A percentile compares a stretch with the other conserved stretches of the same genome.
Conservation (phyloP, 2,888 invertebrate species). For the Gortyna flavago region DNA sequence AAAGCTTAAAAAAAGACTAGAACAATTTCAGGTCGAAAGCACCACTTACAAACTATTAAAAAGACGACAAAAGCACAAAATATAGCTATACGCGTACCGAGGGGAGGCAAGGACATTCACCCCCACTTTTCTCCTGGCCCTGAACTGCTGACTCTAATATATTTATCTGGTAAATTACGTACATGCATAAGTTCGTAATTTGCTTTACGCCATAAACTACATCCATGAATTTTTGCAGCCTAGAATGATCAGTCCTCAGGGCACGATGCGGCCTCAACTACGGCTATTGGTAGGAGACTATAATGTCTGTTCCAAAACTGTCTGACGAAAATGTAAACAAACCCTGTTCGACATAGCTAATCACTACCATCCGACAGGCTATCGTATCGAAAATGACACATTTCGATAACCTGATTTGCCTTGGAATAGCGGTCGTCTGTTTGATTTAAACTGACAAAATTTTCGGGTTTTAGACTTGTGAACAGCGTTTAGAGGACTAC, state of each 20-base stretch:
- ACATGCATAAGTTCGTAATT: background rate
- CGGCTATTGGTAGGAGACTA: background rate
- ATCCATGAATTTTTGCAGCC: background rate
- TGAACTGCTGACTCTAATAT: background rate
- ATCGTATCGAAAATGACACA: too few relatives aligned
- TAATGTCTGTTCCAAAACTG: background rate
- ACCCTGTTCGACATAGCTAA: background rate
- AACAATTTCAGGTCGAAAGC: constrained; percentile 59
- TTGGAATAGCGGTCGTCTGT: too few relatives aligned
- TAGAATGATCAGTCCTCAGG: background rate
- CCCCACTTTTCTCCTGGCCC: background rate
- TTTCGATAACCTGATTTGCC: too few relatives aligned
- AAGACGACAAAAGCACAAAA: constrained; percentile 38
- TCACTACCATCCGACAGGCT: too few relatives aligned
- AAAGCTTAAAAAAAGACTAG: constrained; percentile 66
- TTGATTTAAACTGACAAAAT: too few relatives aligned
- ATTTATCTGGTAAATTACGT: background rate
- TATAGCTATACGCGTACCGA: background rate
- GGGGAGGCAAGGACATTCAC: background rate
- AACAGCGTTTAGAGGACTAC: too few relatives aligned
- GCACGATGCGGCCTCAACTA: background rate
- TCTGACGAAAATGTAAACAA: background rate
- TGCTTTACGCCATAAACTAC: background rate
- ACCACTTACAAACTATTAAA: constrained; percentile 23
- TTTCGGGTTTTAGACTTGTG: too few relatives aligned